Conservation (phyloP, 2,113 vertebrate species). For the Propithecus coquereli region DNA sequence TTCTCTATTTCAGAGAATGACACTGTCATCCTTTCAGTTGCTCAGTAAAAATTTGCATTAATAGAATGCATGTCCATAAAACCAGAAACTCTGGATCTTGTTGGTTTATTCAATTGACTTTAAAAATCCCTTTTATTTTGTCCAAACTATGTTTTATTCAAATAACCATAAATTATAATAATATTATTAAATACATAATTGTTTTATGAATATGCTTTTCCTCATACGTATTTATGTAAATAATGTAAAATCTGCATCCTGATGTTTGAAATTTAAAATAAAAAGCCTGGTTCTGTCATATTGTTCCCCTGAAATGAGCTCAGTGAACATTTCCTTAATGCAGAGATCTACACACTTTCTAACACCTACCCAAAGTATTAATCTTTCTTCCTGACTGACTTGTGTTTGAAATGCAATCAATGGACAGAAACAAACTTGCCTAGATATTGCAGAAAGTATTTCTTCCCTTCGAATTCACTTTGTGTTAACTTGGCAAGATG, state of each 20-base stretch:
- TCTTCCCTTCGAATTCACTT: constrained; percentile 34
- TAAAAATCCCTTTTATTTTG: not conserved
- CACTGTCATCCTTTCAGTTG: no score
- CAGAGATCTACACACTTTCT: not conserved
- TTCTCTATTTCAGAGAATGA: not conserved
- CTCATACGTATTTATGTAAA: no score
- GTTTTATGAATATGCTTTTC: not conserved
- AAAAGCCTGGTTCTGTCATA: not conserved
- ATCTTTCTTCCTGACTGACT: not conserved
- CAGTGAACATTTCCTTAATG: not conserved
- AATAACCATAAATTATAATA: not conserved
- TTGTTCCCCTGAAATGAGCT: not conserved
- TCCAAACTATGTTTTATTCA: not conserved
- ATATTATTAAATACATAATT: not conserved
- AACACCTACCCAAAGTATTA: not conserved
- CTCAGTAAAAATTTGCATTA: not conserved
- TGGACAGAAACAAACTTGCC: not conserved
- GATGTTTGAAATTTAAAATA: fast-evolving
- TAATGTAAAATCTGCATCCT: not conserved
- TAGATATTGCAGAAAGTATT: not conserved
- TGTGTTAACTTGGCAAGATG: not conserved
- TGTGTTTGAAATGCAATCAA: constrained; percentile 11
- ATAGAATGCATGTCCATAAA: not conserved
- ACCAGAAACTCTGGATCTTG: not conserved
- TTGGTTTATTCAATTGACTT: not conserved